Evolutionary conservation across 92 coral and sea anemone genomes (phyloP).

Genomic region (Chrysogorgia sp.): DNA sequence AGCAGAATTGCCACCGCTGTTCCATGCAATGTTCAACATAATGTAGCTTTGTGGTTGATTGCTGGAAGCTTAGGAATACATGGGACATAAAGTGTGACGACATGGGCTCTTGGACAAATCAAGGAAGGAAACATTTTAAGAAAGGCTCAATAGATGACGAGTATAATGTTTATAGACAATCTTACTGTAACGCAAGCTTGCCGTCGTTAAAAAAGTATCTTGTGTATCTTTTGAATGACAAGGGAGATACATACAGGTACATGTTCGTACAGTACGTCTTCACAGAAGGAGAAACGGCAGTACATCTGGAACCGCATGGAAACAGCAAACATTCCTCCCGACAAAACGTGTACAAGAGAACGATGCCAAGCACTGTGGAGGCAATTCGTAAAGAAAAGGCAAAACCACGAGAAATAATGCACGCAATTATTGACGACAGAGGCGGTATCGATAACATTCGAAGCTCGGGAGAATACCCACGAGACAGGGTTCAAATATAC

Average conservation of each 20-base stretch:
- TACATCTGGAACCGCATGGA: conserved; percentile 40
- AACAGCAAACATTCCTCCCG: conserved; percentile 12
- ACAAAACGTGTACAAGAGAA: conserved; percentile 28
- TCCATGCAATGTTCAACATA: conserved; percentile 2
- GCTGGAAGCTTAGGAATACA: not conserved
- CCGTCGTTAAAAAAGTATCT: conserved; percentile 35
- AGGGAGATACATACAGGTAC: conserved; percentile 2
- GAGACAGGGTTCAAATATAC: conserved; percentile 38
- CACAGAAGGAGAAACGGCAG: conserved; percentile 46
- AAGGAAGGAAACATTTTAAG: not conserved
- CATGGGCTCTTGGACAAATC: conserved; percentile 4
- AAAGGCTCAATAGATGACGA: not conserved
- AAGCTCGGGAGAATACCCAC: conserved; percentile 41
- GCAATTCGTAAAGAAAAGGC: not conserved
- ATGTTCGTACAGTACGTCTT: conserved; percentile 53
- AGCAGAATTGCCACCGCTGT: conserved; percentile 7
- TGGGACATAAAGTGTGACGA: conserved; percentile 28
- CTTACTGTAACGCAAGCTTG: conserved; percentile 7
- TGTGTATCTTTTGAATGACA: conserved; percentile 1
- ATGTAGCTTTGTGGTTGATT: not conserved
- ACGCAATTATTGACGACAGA: conserved; percentile 24
- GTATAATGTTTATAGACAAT: conserved; percentile 10
- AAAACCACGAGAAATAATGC: conserved; percentile 39
- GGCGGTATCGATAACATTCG: conserved; percentile 32
- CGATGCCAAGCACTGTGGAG: conserved; percentile 33